phyloP scores from a whole-genome alignment of 2,113 vertebrate genomes.

The Gallinago undulata region DNA sequence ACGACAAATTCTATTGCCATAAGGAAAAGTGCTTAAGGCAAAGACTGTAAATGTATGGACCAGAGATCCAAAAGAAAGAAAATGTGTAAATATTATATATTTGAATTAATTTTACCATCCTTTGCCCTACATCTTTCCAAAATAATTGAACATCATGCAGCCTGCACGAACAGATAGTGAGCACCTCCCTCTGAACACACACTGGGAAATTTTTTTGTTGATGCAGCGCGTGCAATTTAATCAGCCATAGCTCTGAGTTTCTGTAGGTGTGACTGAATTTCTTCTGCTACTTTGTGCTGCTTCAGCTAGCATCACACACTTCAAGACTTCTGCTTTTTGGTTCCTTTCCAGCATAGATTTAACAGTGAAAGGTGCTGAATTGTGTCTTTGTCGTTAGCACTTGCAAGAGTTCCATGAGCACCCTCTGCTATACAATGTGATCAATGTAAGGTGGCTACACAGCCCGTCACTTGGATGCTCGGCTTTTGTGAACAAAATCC shows the following conservation, averaged over 20 bases:
- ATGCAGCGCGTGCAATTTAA: conserved; percentile 51
- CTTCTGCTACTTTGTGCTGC: background rate
- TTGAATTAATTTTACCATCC: background rate
- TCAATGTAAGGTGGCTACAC: background rate
- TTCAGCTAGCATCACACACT: background rate
- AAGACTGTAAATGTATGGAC: background rate
- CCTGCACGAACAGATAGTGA: background rate
- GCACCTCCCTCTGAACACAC: background rate
- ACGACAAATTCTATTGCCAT: background rate
- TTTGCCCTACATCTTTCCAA: background rate
- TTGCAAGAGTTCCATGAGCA: background rate
- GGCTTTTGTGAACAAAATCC: background rate
- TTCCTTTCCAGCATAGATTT: background rate
- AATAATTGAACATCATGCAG: background rate
- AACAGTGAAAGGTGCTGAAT: background rate
- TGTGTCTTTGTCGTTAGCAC: background rate
- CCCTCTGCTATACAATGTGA: background rate
- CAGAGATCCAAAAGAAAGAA: background rate
- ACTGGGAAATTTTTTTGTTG: background rate
- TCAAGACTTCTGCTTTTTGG: background rate
- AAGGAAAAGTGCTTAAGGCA: background rate
- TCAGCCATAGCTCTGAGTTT: conserved; percentile 26
- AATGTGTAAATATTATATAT: background rate
- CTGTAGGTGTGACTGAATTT: background rate
- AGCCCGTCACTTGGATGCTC: background rate